These are phyloP conservation scores for Dicrurus megarhynchus DNA, from an alignment of 2,113 vertebrate genomes.

Conservation along the genomic window DNA sequence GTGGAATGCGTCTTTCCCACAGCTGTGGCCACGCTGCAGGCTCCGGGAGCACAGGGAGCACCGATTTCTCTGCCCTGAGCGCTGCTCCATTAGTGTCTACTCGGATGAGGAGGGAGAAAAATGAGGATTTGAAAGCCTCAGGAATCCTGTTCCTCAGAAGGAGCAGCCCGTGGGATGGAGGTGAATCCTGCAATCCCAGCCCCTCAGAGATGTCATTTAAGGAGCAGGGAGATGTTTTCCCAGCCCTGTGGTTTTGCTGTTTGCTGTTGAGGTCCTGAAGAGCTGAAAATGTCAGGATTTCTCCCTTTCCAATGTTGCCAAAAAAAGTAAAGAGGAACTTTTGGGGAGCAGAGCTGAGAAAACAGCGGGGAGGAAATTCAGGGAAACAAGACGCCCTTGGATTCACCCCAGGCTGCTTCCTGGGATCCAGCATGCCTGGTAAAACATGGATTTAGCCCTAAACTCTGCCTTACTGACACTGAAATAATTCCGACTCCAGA, in stretches of 20 bases:
- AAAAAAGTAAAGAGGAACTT: neutral
- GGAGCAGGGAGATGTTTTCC: neutral
- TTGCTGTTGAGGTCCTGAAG: neutral
- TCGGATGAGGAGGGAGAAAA: neutral
- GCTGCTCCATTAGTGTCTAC: neutral
- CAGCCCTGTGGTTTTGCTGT: neutral
- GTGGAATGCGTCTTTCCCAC: neutral
- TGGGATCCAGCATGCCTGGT: neutral
- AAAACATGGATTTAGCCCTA: neutral
- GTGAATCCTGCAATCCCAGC: neutral
- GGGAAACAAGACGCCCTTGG: neutral
- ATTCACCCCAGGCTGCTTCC: neutral
- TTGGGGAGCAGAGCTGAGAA: neutral
- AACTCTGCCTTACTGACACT: neutral
- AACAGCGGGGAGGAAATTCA: neutral
- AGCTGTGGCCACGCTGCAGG: neutral
- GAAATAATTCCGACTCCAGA: rapidly evolving
- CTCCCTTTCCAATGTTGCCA: neutral
- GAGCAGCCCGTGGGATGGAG: neutral
- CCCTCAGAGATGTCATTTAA: neutral
- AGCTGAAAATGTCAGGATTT: neutral
- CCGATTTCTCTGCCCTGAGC: neutral
- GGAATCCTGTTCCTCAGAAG: neutral
- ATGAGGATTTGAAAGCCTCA: neutral
- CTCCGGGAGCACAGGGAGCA: neutral